These are phyloP conservation scores for Podarcis muralis DNA, from an alignment of 2,113 vertebrate species.

Conservation along the genomic window DNA sequence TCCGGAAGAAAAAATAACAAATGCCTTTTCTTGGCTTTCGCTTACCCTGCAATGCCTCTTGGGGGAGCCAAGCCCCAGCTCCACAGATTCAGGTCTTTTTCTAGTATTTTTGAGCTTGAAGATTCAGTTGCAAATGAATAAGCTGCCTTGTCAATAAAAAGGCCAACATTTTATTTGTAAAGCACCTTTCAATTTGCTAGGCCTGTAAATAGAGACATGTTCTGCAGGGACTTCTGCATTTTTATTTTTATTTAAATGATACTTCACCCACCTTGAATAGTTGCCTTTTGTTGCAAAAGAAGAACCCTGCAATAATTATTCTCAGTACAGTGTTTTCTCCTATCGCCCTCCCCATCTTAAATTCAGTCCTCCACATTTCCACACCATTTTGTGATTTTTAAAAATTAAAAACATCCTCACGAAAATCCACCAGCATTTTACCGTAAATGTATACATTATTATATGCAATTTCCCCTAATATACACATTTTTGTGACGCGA, in stretches of 20 bases:
- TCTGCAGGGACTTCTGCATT: not conserved
- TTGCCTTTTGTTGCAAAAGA: not conserved
- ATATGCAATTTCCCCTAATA: no score
- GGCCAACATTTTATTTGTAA: not conserved
- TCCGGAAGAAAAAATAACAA: not conserved
- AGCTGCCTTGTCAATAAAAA: not conserved
- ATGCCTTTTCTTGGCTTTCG: not conserved
- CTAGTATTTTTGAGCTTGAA: not conserved
- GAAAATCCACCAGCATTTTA: no score
- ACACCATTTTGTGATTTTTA: no score
- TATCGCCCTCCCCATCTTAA: no score
- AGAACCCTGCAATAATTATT: not conserved
- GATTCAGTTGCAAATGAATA: not conserved
- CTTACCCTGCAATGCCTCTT: conserved; percentile 19
- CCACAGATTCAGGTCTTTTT: conserved; percentile 25
- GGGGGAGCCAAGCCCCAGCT: conserved; percentile 15
- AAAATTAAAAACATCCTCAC: no score
- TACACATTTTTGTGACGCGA: no score
- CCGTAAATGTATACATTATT: no score
- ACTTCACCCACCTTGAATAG: not conserved
- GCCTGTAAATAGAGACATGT: not conserved
- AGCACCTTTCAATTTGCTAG: not conserved
- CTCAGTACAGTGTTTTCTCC: not conserved
- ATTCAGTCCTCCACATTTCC: no score
- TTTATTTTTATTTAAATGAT: not conserved